Evolutionary conservation across 1,140 invertebrate genomes (phyloP).

Genomic region (Liolophura sinensis): DNA sequence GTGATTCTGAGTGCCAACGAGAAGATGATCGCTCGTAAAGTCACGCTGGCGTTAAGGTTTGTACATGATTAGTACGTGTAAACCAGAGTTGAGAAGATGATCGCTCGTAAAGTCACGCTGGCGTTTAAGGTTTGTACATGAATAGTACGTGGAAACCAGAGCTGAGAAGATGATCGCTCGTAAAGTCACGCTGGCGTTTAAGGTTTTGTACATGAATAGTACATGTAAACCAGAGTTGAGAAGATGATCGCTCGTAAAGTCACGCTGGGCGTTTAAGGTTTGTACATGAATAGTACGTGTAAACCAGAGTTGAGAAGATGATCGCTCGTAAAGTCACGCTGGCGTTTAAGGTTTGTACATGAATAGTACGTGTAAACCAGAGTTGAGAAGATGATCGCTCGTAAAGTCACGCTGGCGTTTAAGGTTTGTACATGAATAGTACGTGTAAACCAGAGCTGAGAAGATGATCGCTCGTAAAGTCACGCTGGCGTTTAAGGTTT

Average conservation of each 20-base stretch:
- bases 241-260: slow-evolving; percentile 99
- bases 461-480: slow-evolving; percentile 99
- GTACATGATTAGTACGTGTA: no score
- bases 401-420: slow-evolving; percentile 98
- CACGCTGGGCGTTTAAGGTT: slow-evolving; percentile 92
- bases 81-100: slow-evolving; percentile 78
- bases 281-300: no score
- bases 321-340: slow-evolving; percentile 97
- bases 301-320: slow-evolving; percentile 77
- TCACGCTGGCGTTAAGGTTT: slow-evolving; percentile 93
- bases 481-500: slow-evolving; percentile 91
- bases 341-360: slow-evolving; percentile 79
- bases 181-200: slow-evolving; percentile 97
- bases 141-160: no score
- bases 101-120: slow-evolving; percentile 95
- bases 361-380: no score
- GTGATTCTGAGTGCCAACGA: slow-evolving; percentile 97
- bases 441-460: slow-evolving; percentile 62
- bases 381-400: slow-evolving; percentile 94
- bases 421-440: slow-evolving; percentile 63
- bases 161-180: slow-evolving; percentile 99
- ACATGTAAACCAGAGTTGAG: slow-evolving; percentile 62
- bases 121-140: slow-evolving; percentile 96
- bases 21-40: slow-evolving; percentile 98
- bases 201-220: slow-evolving; percentile 59